phyloP scores from a whole-genome alignment of 2,113 vertebrate species.

The Campylorhamphus procurvoides region DNA sequence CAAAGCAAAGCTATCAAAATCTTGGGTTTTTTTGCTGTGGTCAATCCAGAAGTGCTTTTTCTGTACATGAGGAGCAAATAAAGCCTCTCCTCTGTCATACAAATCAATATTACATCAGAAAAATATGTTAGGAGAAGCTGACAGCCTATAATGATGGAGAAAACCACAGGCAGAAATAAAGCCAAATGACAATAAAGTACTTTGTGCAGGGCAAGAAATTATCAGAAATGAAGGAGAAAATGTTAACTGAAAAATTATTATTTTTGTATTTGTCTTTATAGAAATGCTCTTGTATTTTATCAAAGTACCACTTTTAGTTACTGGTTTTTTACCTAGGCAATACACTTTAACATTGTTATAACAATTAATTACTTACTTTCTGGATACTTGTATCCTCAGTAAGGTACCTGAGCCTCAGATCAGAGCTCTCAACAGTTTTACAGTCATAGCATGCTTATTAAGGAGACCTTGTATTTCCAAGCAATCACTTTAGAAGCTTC shows the following conservation, averaged over 20 bases:
- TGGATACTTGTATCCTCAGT: conserved; percentile 70
- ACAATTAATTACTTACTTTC: conserved; percentile 75
- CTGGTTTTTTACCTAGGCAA: background rate
- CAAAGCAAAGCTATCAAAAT: background rate
- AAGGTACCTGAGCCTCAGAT: conserved; percentile 63
- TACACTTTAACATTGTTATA: conserved; percentile 21
- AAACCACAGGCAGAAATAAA: background rate
- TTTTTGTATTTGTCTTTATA: background rate
- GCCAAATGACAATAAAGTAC: background rate
- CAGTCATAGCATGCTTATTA: conserved; percentile 76
- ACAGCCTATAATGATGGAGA: background rate
- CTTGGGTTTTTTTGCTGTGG: background rate
- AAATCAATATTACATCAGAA: background rate
- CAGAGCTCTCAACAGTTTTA: conserved; percentile 65
- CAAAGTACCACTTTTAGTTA: background rate
- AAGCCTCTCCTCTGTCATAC: background rate
- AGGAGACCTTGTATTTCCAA: conserved; percentile 73
- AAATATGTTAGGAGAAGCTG: background rate
- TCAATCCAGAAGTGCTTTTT: background rate
- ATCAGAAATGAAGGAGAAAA: background rate
- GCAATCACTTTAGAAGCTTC: conserved; percentile 75
- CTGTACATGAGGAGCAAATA: background rate
- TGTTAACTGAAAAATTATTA: background rate
- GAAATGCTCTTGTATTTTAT: background rate
- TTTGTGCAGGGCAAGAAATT: background rate